Conservation (phyloP, 1,140 invertebrate species). For the Orius laevigatus region DNA sequence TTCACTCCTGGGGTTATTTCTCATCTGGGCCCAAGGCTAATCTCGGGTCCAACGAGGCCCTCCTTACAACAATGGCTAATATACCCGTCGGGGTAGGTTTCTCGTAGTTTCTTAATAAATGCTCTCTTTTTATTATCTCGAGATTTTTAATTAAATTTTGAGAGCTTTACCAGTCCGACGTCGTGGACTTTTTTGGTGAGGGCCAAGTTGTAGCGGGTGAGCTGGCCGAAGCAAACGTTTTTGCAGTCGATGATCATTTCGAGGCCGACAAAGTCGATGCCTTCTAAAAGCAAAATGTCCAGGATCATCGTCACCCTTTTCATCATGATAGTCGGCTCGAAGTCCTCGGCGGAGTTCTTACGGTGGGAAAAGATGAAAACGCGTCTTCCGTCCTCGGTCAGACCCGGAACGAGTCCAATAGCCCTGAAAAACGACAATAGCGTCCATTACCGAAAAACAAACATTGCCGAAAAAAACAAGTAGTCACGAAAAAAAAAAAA, state of each 20-base stretch:
- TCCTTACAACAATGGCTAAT: not conserved
- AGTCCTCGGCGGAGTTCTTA: slow-evolving; percentile 15
- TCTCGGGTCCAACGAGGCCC: too few relatives aligned
- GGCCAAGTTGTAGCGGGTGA: slow-evolving; percentile 17
- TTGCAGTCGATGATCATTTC: slow-evolving; percentile 18
- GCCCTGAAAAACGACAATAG: slow-evolving; percentile 12
- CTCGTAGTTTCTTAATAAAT: not conserved
- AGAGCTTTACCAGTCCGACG: slow-evolving; percentile 17
- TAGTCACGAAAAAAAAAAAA: not conserved
- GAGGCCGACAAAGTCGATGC: slow-evolving; percentile 14
- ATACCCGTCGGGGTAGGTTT: not conserved
- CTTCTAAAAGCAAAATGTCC: slow-evolving; percentile 18
- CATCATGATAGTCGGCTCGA: slow-evolving; percentile 18
- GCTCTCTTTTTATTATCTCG: not conserved
- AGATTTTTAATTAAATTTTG: not conserved
- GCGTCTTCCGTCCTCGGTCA: slow-evolving; percentile 17
- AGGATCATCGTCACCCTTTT: slow-evolving; percentile 20
- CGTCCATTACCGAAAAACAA: slow-evolving; percentile 1
- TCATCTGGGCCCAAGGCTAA: too few relatives aligned
- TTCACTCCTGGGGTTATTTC: too few relatives aligned
- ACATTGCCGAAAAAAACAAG: not conserved
- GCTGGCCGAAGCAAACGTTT: slow-evolving; percentile 15
- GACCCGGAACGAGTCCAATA: slow-evolving; percentile 16
- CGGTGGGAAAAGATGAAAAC: slow-evolving; percentile 22
- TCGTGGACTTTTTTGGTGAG: slow-evolving; percentile 15